phyloP scores from a whole-genome alignment of 2,797 vertebrate species.

The Cephalopachus bancanus region DNA sequence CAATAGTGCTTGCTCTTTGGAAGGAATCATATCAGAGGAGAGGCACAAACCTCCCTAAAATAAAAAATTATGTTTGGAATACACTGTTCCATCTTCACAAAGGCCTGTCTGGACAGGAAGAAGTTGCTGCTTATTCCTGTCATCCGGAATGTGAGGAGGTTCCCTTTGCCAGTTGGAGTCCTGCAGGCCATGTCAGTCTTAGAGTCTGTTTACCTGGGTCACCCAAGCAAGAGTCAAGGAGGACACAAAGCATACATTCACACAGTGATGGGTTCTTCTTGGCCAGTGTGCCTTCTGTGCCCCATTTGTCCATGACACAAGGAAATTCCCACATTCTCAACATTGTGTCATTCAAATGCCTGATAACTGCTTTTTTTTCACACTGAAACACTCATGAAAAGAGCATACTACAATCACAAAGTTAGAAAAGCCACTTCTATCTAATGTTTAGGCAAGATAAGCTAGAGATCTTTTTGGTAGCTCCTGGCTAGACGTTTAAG shows the following conservation, averaged over 20 bases:
- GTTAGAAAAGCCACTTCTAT: not conserved
- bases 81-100: not conserved
- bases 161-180: not conserved
- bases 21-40: conserved; percentile 10
- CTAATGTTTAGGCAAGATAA: conserved; percentile 37
- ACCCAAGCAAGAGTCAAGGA: not conserved
- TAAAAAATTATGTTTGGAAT: not conserved
- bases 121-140: not conserved
- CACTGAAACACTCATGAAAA: not conserved
- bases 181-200: not conserved
- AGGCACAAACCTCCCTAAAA: not conserved
- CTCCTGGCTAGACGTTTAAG: conserved; percentile 5
- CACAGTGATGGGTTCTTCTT: not conserved
- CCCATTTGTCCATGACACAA: not conserved
- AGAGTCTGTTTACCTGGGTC: not conserved
- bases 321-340: not conserved
- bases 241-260: not conserved
- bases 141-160: not conserved
- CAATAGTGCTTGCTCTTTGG: conserved; percentile 7
- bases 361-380: not conserved
- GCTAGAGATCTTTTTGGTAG: not conserved
- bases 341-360: not conserved
- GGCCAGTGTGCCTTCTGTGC: not conserved
- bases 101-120: conserved; percentile 27
- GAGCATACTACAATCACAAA: not conserved